Base-by-base conservation (phyloP, 2,888 invertebrate genomes). In the Troilus luridus region DNA sequence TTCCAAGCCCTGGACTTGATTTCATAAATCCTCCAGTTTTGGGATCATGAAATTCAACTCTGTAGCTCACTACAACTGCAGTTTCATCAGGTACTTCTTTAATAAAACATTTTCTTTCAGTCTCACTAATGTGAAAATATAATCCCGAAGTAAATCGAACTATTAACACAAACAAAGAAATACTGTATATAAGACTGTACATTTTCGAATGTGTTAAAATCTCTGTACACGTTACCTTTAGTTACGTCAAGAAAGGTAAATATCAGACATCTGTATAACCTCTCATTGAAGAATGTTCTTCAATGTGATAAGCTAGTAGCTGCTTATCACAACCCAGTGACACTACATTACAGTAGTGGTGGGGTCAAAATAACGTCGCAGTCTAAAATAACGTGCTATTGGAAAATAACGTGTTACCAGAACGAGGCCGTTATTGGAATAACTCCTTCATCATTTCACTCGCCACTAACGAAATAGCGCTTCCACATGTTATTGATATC, bases 31-130 rank as follows among this genome's bases (percentile, higher is more conserved):
- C 98, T 92, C 98, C 98, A 88, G 98, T 98, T 93, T 97, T 96
- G 54, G 98, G 98, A 95, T 99, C 99, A 94, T 97, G 98, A 41
- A 99, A 95, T 94, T 99, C 99, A 91, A 99, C 98, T 95, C 99
- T 99, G 94, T 99, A 99, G 94, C 98, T 98, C 6, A 99, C 99
- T 98, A 99, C 96, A 93, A 99, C 99, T 94, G 98, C 98, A 0
- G 99, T 99, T 95, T 99, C 99, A 95, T 99, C 99, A 60, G 99
- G 99, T 93, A 99, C 98, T 96, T 99, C 99, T 95, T 99, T 99
- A 93, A 99, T 99, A 94, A 99, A 99, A 95, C 99, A 99, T 96
- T 99, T 99, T 94, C 98, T 96, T 94, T 99, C 99, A 5, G 99
- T 99, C 95, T 99, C 99, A 24, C 97, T 98, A 94, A 99, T 99